Conservation (phyloP, 2,113 vertebrate genomes). For the Corythoichthys intestinalis region DNA sequence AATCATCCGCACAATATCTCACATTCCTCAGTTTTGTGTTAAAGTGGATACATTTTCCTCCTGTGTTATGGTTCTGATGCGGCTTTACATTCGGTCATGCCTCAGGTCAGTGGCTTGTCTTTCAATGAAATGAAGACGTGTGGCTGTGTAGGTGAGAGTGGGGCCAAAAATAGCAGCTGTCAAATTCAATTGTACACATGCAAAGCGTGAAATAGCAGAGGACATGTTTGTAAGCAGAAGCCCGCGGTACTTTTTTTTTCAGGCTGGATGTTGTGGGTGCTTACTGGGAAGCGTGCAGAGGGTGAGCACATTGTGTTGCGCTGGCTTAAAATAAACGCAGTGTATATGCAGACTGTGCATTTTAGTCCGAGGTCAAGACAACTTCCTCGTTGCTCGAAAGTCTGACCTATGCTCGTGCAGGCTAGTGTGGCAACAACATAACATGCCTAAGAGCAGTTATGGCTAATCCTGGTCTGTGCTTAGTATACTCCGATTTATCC, state of each 20-base stretch:
- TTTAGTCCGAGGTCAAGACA: constrained; percentile 16
- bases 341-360: constrained; percentile 45
- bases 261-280: constrained; percentile 54
- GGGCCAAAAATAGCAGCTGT: constrained; percentile 27
- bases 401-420: constrained; percentile 3
- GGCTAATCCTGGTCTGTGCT: constrained; percentile 30
- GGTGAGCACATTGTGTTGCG: constrained; percentile 59
- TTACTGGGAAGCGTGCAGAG: constrained; percentile 51
- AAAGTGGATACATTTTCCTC: neutral
- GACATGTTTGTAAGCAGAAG: constrained; percentile 11
- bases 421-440: constrained; percentile 56
- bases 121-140: constrained; percentile 28
- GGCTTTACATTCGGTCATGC: neutral
- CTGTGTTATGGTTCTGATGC: neutral
- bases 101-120: constrained; percentile 44
- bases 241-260: constrained; percentile 23
- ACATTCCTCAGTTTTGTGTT: neutral
- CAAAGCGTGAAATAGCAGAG: constrained; percentile 38
- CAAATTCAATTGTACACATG: constrained; percentile 25
- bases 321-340: constrained; percentile 69
- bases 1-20: neutral
- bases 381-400: neutral
- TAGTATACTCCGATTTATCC: neutral
- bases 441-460: constrained; percentile 6
- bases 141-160: constrained; percentile 17